phyloP scores from a whole-genome alignment of 2,888 invertebrate genomes.

The Sussaba pulchella region DNA sequence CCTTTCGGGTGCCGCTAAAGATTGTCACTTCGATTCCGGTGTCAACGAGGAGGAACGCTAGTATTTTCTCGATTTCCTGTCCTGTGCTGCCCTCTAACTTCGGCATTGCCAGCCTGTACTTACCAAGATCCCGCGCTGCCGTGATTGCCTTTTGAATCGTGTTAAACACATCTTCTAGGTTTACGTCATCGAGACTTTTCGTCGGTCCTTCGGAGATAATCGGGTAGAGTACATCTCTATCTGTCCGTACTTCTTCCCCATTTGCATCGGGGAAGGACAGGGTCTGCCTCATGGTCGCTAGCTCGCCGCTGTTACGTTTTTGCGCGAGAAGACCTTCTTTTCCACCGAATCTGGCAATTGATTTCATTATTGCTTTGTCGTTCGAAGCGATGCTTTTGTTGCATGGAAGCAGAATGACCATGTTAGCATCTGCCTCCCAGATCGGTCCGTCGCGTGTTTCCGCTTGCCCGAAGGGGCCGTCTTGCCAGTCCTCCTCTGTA shows the following conservation, averaged over 20 bases:
- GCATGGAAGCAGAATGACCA: no score
- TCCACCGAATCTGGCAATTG: conserved; percentile 5
- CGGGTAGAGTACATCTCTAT: conserved; percentile 45
- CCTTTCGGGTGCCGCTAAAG: background rate
- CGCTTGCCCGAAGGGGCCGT: no score
- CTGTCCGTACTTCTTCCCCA: conserved; percentile 36
- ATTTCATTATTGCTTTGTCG: background rate
- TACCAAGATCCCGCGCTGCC: background rate
- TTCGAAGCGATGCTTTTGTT: no score
- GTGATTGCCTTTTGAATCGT: background rate
- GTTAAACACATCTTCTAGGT: background rate
- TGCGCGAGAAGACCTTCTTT: conserved; percentile 27
- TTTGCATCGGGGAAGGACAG: conserved; percentile 63
- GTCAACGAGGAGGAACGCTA: background rate
- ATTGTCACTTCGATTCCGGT: background rate
- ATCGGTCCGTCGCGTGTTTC: no score
- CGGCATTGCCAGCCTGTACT: conserved; percentile 3
- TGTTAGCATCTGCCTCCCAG: no score
- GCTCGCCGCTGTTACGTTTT: conserved; percentile 15
- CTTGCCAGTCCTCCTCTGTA: no score
- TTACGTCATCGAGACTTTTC: background rate
- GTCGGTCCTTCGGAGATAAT: background rate
- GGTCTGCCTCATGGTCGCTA: conserved; percentile 60
- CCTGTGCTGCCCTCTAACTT: background rate
- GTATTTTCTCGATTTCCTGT: background rate